Evolutionary conservation across 1,140 invertebrate species (phyloP).

Genomic region (Hylyphantes graminicola): DNA sequence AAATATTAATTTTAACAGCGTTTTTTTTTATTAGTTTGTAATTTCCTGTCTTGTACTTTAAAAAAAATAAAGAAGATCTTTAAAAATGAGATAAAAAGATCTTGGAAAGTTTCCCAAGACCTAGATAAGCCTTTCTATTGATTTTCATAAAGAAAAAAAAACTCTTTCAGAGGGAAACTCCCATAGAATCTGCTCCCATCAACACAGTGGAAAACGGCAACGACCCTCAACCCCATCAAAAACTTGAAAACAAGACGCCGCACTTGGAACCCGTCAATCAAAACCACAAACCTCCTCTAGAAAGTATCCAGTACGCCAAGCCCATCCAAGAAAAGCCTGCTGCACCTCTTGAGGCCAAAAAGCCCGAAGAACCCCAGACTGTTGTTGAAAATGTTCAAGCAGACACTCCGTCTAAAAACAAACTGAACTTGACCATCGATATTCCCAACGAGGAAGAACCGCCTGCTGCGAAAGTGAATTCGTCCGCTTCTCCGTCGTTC

Average conservation of each 20-base stretch:
- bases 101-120: too few relatives aligned
- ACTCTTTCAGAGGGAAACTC: background rate
- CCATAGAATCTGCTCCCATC: background rate
- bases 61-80: too few relatives aligned
- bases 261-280: background rate
- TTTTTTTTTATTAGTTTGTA: too few relatives aligned
- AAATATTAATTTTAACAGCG: too few relatives aligned
- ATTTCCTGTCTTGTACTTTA: too few relatives aligned
- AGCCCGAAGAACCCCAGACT: background rate
- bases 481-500: slow-evolving; percentile 29
- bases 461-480: background rate
- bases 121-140: too few relatives aligned
- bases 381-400: background rate
- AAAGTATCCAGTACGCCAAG: background rate
- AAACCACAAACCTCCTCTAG: slow-evolving; percentile 17
- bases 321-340: background rate
- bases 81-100: too few relatives aligned
- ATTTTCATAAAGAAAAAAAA: too few relatives aligned
- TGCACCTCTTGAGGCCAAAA: background rate
- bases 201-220: slow-evolving; percentile 47
- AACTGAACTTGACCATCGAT: slow-evolving; percentile 52
- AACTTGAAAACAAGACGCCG: background rate
- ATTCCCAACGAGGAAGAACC: slow-evolving; percentile 47
- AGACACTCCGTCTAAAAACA: slow-evolving; percentile 45
- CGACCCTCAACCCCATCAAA: background rate